phyloP scores from a whole-genome alignment of 2,113 vertebrate genomes.

The Heterotis niloticus region DNA sequence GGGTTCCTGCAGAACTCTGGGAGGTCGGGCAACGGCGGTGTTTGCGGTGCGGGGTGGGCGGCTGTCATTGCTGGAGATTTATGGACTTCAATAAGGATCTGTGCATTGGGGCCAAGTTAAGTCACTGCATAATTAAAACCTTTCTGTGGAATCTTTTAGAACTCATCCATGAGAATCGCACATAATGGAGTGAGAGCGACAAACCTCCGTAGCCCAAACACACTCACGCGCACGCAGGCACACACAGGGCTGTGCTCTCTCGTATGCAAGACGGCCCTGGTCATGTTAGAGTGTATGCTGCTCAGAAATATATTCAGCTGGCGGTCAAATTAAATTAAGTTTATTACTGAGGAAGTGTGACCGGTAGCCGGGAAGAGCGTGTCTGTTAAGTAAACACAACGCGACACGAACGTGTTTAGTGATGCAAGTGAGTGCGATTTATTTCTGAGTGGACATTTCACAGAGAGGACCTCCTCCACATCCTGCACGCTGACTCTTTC shows the following conservation, averaged over 20 bases:
- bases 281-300: no score
- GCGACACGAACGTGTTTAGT: no score
- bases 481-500: no score
- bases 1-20: slow-evolving; percentile 10
- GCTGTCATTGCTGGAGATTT: slow-evolving; percentile 55
- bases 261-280: no score
- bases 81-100: slow-evolving; percentile 54
- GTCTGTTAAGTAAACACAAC: no score
- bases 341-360: no score
- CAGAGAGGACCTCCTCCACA: no score
- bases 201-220: slow-evolving; percentile 22
- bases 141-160: slow-evolving; percentile 57
- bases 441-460: no score
- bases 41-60: slow-evolving; percentile 46
- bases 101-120: slow-evolving; percentile 53
- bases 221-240: slow-evolving; percentile 11
- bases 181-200: slow-evolving; percentile 29
- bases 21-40: slow-evolving; percentile 32
- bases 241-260: not conserved
- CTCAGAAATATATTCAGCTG: no score
- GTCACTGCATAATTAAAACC: slow-evolving; percentile 62
- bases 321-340: no score
- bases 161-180: slow-evolving; percentile 41
- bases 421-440: no score
- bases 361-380: no score